Conservation (phyloP, 2,113 vertebrate species). For the Bubo blakistoni region DNA sequence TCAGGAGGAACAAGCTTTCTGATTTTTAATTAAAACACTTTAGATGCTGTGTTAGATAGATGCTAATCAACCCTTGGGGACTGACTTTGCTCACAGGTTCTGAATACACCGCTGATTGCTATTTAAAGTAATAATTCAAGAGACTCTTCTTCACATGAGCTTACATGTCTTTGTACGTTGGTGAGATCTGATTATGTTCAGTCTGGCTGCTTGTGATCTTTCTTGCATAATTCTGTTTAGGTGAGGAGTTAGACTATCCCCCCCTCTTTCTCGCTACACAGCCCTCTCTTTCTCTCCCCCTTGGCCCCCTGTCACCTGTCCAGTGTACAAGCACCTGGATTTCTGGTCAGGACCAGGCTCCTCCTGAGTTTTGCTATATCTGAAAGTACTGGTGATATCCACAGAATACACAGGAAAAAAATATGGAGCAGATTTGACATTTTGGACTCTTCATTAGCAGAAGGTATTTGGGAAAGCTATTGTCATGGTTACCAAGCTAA, state of each 20-base stretch:
- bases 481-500: neutral
- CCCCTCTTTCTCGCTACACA: neutral
- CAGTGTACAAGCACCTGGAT: fast-evolving
- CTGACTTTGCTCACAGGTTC: neutral
- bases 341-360: neutral
- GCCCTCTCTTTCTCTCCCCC: neutral
- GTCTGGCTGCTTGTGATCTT: neutral
- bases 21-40: neutral
- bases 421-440: neutral
- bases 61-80: neutral
- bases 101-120: neutral
- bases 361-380: neutral
- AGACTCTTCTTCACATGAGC: neutral
- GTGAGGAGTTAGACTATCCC: neutral
- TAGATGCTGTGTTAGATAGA: neutral
- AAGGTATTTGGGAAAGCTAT: neutral
- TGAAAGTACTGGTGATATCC: neutral
- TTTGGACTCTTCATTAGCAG: neutral
- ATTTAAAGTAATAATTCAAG: neutral
- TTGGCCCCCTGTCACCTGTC: neutral
- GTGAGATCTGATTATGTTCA: neutral
- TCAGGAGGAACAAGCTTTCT: neutral
- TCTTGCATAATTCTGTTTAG: neutral
- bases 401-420: neutral
- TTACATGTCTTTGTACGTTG: neutral